These are phyloP conservation scores for Entomyzon cyanotis DNA, from an alignment of 2,113 vertebrate genomes.

Conservation along the genomic window DNA sequence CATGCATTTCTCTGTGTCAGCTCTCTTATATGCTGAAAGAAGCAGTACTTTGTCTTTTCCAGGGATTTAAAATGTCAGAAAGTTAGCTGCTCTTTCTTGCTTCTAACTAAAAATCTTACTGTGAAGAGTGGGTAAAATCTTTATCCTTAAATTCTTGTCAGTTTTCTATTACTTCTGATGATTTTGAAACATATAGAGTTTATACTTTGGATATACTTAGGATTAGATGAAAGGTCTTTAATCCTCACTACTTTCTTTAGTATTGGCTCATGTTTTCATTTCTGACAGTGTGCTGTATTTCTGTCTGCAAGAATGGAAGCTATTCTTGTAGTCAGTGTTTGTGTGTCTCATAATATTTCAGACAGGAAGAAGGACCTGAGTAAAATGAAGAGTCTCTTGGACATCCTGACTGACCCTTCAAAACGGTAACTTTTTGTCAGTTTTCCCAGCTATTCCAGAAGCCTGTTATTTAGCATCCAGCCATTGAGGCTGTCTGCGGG, in stretches of 20 bases:
- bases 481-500: neutral
- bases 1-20: neutral
- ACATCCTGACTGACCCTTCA: constrained; percentile 95
- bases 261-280: neutral
- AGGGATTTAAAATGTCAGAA: neutral
- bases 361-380: constrained; percentile 98
- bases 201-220: neutral
- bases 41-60: neutral
- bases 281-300: neutral
- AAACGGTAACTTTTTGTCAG: constrained; percentile 79
- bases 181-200: neutral
- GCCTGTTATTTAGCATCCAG: neutral
- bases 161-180: neutral
- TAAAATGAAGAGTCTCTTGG: constrained; percentile 98
- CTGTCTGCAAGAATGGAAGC: neutral
- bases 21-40: neutral
- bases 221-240: neutral
- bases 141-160: neutral
- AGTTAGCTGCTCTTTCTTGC: neutral
- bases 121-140: neutral
- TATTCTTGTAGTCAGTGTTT: neutral
- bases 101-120: neutral
- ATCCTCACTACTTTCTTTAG: neutral
- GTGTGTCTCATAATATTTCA: constrained; percentile 58
- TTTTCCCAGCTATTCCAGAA: neutral